Conservation (phyloP, 2,113 vertebrate species). For the Ophiodon elongatus region DNA sequence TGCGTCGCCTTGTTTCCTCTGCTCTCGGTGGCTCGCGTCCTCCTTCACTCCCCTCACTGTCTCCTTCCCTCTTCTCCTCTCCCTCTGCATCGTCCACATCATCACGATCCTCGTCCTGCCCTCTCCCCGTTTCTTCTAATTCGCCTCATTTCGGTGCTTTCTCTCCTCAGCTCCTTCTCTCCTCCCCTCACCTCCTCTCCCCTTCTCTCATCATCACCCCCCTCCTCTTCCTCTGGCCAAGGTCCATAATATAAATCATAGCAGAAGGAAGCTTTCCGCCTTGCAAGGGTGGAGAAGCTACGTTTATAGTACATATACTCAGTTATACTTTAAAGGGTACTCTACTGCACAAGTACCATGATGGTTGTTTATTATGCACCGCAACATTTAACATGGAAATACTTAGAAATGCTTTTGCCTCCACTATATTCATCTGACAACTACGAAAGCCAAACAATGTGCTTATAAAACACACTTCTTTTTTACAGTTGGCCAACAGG, state of each 20-base stretch:
- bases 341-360: background rate
- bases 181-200: background rate
- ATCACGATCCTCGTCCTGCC: background rate
- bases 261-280: slow-evolving; percentile 20
- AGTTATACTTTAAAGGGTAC: slow-evolving; percentile 1
- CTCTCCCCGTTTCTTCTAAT: background rate
- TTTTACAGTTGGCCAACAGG: background rate
- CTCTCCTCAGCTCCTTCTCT: slow-evolving; percentile 7
- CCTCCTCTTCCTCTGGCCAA: slow-evolving; percentile 57
- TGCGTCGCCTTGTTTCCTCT: slow-evolving; percentile 28
- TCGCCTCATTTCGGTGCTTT: background rate
- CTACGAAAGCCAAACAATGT: background rate
- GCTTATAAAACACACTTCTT: background rate
- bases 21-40: background rate
- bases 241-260: slow-evolving; percentile 61
- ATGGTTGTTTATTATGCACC: background rate
- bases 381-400: background rate
- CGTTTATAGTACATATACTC: slow-evolving; percentile 11
- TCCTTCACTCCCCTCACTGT: background rate
- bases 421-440: background rate
- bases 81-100: background rate
- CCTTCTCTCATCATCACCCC: slow-evolving; percentile 30
- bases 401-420: background rate
- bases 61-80: background rate
- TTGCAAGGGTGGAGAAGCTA: slow-evolving; percentile 24